phyloP scores from a whole-genome alignment of 2,888 invertebrate genomes.

The Eristalis arbustorum region DNA sequence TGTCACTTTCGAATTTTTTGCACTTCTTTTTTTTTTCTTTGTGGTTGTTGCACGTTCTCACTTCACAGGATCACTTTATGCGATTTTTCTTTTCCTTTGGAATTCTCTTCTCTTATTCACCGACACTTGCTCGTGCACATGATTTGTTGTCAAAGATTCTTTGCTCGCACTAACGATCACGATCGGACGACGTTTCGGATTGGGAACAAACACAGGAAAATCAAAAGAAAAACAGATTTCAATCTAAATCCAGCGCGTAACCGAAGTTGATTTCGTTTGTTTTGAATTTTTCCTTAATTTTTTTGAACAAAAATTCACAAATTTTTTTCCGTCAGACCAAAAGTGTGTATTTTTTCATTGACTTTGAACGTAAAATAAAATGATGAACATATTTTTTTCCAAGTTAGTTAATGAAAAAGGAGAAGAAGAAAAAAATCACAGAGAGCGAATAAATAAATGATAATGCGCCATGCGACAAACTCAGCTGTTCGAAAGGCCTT shows the following conservation, averaged over 20 bases:
- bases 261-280: conserved; percentile 16
- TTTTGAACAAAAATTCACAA: background rate
- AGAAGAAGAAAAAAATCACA: conserved; percentile 68
- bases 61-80: conserved; percentile 63
- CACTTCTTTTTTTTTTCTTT: background rate
- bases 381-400: conserved; percentile 43
- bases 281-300: background rate
- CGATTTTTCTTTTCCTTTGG: background rate
- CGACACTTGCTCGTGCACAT: conserved; percentile 59
- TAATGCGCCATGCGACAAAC: conserved; percentile 79
- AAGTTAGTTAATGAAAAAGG: conserved; percentile 49
- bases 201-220: conserved; percentile 10
- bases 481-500: conserved; percentile 81
- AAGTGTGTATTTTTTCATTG: conserved; percentile 43
- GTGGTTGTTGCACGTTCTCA: conserved; percentile 29
- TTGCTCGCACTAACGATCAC: conserved; percentile 64
- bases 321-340: conserved; percentile 26
- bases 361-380: conserved; percentile 49
- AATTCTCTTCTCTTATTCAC: conserved; percentile 29
- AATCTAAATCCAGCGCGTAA: conserved; percentile 46
- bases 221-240: background rate
- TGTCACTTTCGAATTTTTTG: background rate
- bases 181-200: conserved; percentile 24
- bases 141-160: conserved; percentile 62
- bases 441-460: conserved; percentile 71